Percentiles rank a stretch among this genome's conserved stretches.
These are phyloP conservation scores for Sebastes kiyomatsui DNA, from an alignment of 2,797 vertebrate genomes.

Conservation along the genomic window DNA sequence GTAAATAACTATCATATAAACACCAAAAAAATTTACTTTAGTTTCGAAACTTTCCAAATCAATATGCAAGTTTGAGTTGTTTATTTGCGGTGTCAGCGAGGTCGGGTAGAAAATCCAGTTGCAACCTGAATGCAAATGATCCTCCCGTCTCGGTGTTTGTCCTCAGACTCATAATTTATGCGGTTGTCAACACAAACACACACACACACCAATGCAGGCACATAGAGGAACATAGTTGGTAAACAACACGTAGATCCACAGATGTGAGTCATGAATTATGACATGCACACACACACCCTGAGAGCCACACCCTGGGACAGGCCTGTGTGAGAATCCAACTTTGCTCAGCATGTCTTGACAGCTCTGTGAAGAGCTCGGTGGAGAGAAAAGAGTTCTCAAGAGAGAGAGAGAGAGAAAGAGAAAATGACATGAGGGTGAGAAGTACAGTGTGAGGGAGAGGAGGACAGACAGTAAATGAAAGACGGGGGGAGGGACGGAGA, in stretches of 20 bases:
- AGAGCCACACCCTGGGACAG: slow-evolving; percentile 48
- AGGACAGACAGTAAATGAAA: neutral
- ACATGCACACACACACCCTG: slow-evolving; percentile 49
- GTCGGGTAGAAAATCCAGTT: neutral
- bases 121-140: neutral
- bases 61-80: neutral
- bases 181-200: neutral
- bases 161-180: neutral
- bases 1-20: neutral
- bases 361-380: slow-evolving; percentile 1
- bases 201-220: neutral
- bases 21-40: neutral
- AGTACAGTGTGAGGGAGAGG: neutral
- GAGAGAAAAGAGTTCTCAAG: neutral
- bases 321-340: slow-evolving; percentile 19
- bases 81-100: neutral
- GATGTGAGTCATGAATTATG: slow-evolving; percentile 50
- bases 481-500: neutral
- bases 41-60: neutral
- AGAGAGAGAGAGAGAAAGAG: neutral
- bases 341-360: slow-evolving; percentile 51
- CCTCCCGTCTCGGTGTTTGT: neutral
- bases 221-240: neutral
- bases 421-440: slow-evolving; percentile 15
- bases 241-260: slow-evolving; percentile 8